Evolutionary conservation across 1,140 invertebrate species (phyloP), one percentile per base, ranked within the genome.

Genomic region (Anthonomus grandis): DNA sequence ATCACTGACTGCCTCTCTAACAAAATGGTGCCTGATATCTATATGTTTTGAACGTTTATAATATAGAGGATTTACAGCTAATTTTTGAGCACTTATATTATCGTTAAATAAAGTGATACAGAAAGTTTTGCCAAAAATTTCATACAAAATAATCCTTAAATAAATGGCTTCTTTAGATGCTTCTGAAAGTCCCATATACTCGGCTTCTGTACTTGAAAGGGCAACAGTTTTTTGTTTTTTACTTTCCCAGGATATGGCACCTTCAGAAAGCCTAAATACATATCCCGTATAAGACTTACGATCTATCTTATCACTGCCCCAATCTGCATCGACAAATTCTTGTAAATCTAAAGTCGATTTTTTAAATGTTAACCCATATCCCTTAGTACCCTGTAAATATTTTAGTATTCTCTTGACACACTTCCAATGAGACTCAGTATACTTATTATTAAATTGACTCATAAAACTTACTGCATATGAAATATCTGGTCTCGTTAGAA

Each of bases 401-500:
- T 64, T 53, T 21, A 78, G 62, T 8, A 78, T 52, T 21, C 72
- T 44, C 60, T 78, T 75, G 1, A 69, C 72, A 42, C 56, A 60
- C 27, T 50, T 61, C 67, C 70, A 76, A 63, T 78, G 75, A 22
- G 31, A 36, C 45, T 59, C 39, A 38, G 50, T 34, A 49, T 53
- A 70, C 34, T 27, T 50, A 17, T 67, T 69, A 37, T 70, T 72
- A 60, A 72, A 75, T 50, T 73, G 70, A 39, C 68, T 72, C 6
- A 72, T 45, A 34, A 60, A 64, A 53, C 67, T 71, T 0, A 79
- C 72, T 24, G 73, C 62, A 64, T 65, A 78, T 2, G 73, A 52
- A 31, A 79, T 74, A 65, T 79, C 76, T 34, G 76, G 76, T 48
- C 78, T 60, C 4, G 75, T 76, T 1, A 64, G 46, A 4, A 73